Evolutionary conservation across 1,140 invertebrate species (phyloP).

Genomic region (Drosophila miranda): DNA sequence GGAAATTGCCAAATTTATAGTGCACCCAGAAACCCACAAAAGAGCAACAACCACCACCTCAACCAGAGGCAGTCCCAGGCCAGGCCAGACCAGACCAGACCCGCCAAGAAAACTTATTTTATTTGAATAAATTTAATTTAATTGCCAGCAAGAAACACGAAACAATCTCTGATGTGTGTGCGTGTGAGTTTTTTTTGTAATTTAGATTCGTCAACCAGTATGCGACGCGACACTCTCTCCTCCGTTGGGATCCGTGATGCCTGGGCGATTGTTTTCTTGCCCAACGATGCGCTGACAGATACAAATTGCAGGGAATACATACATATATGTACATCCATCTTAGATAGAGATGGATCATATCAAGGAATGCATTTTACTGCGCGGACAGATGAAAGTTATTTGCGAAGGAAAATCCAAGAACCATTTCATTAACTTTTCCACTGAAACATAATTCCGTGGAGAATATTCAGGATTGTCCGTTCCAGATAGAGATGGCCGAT

Average conservation of each 20-base stretch:
- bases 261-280: slow-evolving; percentile 31
- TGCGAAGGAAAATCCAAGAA: no score
- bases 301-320: slow-evolving; percentile 5
- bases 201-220: slow-evolving; percentile 64
- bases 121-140: slow-evolving; percentile 81
- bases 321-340: background rate
- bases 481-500: background rate
- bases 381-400: no score
- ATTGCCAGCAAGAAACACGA: slow-evolving; percentile 67
- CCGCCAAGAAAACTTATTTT: slow-evolving; percentile 68
- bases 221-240: slow-evolving; percentile 23
- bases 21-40: slow-evolving; percentile 71
- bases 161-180: slow-evolving; percentile 24
- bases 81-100: slow-evolving; percentile 58
- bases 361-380: no score
- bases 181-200: slow-evolving; percentile 57
- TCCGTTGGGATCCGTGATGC: slow-evolving; percentile 1
- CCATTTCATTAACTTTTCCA: no score
- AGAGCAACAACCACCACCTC: slow-evolving; percentile 39
- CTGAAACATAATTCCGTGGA: no score
- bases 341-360: slow-evolving; percentile 4
- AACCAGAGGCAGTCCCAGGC: slow-evolving; percentile 42
- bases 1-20: slow-evolving; percentile 78
- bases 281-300: slow-evolving; percentile 8
- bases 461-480: no score